Evolutionary conservation across 2,888 invertebrate species (phyloP), one percentile per base, ranked within the genome.

Genomic region (Phaonia tiefii): DNA sequence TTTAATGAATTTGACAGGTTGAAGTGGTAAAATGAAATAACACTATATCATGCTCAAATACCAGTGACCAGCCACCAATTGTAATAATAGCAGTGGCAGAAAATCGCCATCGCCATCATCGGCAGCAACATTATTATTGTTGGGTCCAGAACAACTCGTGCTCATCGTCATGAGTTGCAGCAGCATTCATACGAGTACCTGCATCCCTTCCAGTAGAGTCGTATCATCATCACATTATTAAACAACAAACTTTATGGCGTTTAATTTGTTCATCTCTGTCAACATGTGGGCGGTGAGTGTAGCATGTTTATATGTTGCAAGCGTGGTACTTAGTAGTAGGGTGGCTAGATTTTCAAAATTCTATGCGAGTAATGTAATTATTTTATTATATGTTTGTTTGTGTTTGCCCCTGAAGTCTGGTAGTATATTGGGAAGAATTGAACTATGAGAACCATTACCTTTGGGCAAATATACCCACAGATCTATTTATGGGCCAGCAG

Each of bases 1-100:
- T 73, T 77, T 81, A 83, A 83, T 83, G 80, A 83, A 77, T 84
- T 83, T 83, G 82, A 83, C 82, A 84, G 79, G 78, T 83, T 81
- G 83, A 83, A 83, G 82, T 84, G 84, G 79, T 78, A 58, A 78
- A 78, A 81, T 81, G 74, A 80, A 63, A 63, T 63, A 63, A 80
- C 82, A 70, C 46, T 49, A 31, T 31, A 72, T 63, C 39, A 73
- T 3, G 3, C 31, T n/a, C n/a, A n/a, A n/a, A 31, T 31, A 8
- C 4, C 31, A 31, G 31, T 8, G 31, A 5, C 31, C 31, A 31
- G 31, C 8, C 54, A 65, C 37, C 26, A 70, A 58, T 42, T 74
- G 8, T 13, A 72, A 17, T 44, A 63, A 26, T 5, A n/a, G 25
- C 76, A 74, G 42, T 65, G 54, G 25, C 75, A 71, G 10, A 69